Evolutionary conservation across 2,113 vertebrate species (phyloP).

Genomic region (Neotragus moschatus): DNA sequence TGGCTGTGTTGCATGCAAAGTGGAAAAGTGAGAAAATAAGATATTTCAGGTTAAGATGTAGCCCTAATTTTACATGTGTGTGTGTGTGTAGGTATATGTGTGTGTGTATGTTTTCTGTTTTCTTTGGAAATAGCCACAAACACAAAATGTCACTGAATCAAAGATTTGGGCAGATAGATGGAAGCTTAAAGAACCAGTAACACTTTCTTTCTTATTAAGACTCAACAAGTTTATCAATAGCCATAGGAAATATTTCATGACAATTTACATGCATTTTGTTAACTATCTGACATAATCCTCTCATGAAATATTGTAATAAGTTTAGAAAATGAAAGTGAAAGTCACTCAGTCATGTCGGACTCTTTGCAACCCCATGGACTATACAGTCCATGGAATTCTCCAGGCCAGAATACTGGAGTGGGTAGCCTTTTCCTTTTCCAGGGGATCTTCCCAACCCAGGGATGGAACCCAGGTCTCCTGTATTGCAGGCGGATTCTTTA

Average conservation of each 20-base stretch:
- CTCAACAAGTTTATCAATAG: not conserved
- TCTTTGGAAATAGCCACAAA: not conserved
- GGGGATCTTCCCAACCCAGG: not conserved
- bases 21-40: not conserved
- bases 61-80: not conserved
- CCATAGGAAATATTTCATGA: not conserved
- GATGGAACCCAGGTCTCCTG: not conserved
- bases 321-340: not conserved
- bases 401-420: not conserved
- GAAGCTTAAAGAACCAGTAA: not conserved
- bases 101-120: not conserved
- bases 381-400: not conserved
- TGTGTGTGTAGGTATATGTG: not conserved
- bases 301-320: not conserved
- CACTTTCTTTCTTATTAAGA: not conserved
- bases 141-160: not conserved
- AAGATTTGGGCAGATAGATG: not conserved
- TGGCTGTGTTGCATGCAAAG: not conserved
- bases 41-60: not conserved
- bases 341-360: not conserved
- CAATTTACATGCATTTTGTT: not conserved
- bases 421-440: not conserved
- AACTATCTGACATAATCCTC: not conserved
- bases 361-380: not conserved
- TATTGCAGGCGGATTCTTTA: not conserved